Evolutionary conservation across 2,797 vertebrate species (phyloP), one percentile per base, ranked within the genome.

Genomic region (Gobionotothen gibberifrons): DNA sequence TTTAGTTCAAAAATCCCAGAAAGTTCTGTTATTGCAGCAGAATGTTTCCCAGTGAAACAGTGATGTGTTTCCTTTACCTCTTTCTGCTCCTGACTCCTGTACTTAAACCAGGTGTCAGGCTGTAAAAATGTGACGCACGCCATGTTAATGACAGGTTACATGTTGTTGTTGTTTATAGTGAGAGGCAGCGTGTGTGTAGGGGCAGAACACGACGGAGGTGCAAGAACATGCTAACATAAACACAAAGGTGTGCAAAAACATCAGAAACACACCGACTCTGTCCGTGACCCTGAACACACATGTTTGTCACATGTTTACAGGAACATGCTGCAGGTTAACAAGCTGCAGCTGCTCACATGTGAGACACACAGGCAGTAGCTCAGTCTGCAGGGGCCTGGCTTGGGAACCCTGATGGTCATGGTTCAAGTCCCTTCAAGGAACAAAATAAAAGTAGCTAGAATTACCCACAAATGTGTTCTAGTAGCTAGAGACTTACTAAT

Each of bases 251-350:
- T 48, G 39, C 36, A 11, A n/a, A 42, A 17, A 36, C 48, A 7
- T 17, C 39, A 17, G 11, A 46, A 64, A 69, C 66, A 56, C 61
- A 19, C 36, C 2, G 1, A 1, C 9, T 46, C n/a, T 6, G 26
- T 56, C 1, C 42, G 3, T 3, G 9, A 26, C 21, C 0, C 9
- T 1, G 52, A 61, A 68, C 39, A 51, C 0, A 16, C 0, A 0
- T 11, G 52, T 56, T 59, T 63, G 9, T 4, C 49, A 8, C 1
- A 9, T 48, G 63, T 83, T 81, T 54, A 57, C 43, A 4, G 56
- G 32, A 62, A 51, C 22, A 5, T 1, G 49, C 58, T 64, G 59
- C 63, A 58, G 43, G 32, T 76, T 79, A 73, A 86, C 46, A 22
- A 60, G 61, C 49, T 57, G 52, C 73, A 62, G 72, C 67, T 68